Evolutionary conservation across 1,140 invertebrate species (phyloP).

Genomic region (Ditylenchus dipsaci): DNA sequence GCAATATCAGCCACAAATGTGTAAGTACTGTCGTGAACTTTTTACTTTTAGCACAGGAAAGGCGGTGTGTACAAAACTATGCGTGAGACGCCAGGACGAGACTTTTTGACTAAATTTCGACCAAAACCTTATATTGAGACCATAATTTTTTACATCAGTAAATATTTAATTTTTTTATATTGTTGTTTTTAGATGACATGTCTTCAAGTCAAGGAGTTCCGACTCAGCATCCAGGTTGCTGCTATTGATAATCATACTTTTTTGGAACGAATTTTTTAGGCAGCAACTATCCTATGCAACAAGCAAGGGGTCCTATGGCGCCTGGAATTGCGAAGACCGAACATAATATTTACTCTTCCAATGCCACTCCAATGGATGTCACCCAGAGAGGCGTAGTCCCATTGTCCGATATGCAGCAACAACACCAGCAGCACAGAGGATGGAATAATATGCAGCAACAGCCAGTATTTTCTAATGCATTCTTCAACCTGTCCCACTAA

Average conservation of each 20-base stretch:
- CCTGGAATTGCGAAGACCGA: not conserved
- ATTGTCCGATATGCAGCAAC: not conserved
- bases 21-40: too few relatives aligned
- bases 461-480: not conserved
- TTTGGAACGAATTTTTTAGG: not conserved
- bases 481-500: not conserved
- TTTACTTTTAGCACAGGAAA: too few relatives aligned
- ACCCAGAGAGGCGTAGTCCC: not conserved
- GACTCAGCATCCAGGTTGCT: not conserved
- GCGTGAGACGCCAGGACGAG: too few relatives aligned
- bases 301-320: not conserved
- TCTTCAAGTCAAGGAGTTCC: not conserved
- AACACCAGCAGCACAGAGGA: not conserved
- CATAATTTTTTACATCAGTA: too few relatives aligned
- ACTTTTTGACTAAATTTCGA: too few relatives aligned
- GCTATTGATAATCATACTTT: not conserved
- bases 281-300: not conserved
- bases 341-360: not conserved
- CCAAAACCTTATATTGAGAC: too few relatives aligned
- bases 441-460: not conserved
- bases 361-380: slow-evolving; percentile 1
- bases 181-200: not conserved
- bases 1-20: not conserved
- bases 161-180: not conserved
- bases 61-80: too few relatives aligned